A percentile compares a stretch with the other conserved stretches of the same genome.
These are phyloP conservation scores for Dendrolimus pini DNA, from an alignment of 2,888 invertebrate genomes.

Conservation along the genomic window DNA sequence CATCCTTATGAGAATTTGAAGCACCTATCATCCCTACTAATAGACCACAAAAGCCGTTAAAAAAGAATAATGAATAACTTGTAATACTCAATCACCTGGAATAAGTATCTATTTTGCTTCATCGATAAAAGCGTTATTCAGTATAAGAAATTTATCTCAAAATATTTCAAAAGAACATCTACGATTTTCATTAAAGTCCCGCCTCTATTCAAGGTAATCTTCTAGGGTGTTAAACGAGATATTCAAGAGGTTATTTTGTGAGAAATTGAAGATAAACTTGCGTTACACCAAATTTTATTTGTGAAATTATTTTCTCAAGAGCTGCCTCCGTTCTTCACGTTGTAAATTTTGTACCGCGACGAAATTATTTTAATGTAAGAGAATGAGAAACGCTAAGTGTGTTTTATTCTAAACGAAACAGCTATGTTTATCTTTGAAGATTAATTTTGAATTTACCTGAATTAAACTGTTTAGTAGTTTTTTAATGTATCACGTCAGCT, in stretches of 20 bases:
- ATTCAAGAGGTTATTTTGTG: slow-evolving; percentile 41
- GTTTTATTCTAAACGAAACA: neutral
- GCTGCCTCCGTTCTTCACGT: neutral
- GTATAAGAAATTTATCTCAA: neutral
- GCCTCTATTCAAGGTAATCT: slow-evolving; percentile 29
- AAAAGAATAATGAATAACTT: too few species aligned
- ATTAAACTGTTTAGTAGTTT: too few species aligned
- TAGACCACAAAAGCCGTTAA: too few species aligned
- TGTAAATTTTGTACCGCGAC: neutral
- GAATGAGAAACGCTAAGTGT: neutral
- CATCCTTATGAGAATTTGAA: too few species aligned
- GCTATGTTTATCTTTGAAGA: neutral
- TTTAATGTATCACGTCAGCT: too few species aligned
- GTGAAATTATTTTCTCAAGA: slow-evolving; percentile 3
- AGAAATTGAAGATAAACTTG: slow-evolving; percentile 35
- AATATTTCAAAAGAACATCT: neutral
- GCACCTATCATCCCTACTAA: too few species aligned
- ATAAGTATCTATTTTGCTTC: too few species aligned
- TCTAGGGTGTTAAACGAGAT: slow-evolving; percentile 41
- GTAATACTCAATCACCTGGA: too few species aligned
- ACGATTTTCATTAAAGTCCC: slow-evolving; percentile 10
- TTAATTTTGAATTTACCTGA: neutral
- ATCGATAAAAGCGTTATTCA: too few species aligned
- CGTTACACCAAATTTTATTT: slow-evolving; percentile 10
- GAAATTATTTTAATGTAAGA: neutral